Base-by-base conservation (phyloP, 2,888 invertebrate genomes). In the Leucozona laternaria region DNA sequence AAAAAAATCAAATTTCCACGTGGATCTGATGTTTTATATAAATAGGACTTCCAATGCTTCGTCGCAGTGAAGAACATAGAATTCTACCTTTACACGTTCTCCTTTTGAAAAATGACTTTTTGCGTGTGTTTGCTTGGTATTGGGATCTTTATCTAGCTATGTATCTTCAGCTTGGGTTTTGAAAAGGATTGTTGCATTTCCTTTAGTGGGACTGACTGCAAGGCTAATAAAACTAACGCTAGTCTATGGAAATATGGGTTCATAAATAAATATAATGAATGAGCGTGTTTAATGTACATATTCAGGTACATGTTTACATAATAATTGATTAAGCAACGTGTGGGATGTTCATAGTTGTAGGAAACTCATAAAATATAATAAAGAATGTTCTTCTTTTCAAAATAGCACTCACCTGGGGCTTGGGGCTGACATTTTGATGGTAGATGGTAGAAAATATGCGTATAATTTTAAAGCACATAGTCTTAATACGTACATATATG, bases 31-130 rank as follows among this genome's bases (percentile, higher is more conserved):
- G 10, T 58, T 58, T 20, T 58, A 17, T 57, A 3, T 17, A 10
- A 17, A 31, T 28, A 31, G 11, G 13, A 34, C 34, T 58, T 58
- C 58, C 58, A 58, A 8, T 34, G 45, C 68, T 60, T 28, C 75
- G 68, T 7, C 80, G 80, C 75, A 80, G 40, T 53, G 1, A 0
- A 45, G 37, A 55, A 62, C 75, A 45, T 75, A 80, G 80, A 80
- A 80, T 80, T 53, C 34, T 5, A n/a, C n/a, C n/a, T n/a, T n/a
- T n/a, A 34, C 5, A 34, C 2, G 17, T 57, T 31, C 57, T 20
- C 31, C 17, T 31, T 31, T 57, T 20, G 17, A 31, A 34, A 34
- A 34, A 34, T 13, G 20, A 4, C 8, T 10, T 17, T 25, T 17
- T 11, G 17, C 6, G n/a, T 45, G 45, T 45, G 8, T 10, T 6